These are phyloP conservation scores for Melitaea athalia DNA, from an alignment of 2,888 invertebrate genomes.

Conservation along the genomic window DNA sequence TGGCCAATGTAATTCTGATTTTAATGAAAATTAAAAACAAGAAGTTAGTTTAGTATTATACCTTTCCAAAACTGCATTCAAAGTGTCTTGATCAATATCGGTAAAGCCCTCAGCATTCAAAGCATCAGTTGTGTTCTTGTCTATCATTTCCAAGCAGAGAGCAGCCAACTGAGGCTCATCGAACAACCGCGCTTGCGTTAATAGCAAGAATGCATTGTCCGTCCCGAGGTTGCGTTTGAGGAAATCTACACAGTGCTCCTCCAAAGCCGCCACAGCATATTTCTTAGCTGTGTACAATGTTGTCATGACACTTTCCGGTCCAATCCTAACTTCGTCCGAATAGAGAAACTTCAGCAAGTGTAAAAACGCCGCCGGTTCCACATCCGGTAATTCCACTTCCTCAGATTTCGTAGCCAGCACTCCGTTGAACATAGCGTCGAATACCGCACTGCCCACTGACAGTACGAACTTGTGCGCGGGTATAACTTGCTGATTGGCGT, in stretches of 20 bases:
- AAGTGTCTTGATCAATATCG: constrained; percentile 90
- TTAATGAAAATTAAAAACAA: too few species aligned
- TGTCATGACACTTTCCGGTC: constrained; percentile 93
- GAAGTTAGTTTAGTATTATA: constrained; percentile 37
- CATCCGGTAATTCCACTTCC: constrained; percentile 91
- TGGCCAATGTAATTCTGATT: too few species aligned
- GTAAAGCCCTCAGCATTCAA: constrained; percentile 90
- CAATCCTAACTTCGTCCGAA: constrained; percentile 91
- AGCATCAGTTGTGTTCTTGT: constrained; percentile 91
- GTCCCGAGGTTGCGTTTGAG: constrained; percentile 87
- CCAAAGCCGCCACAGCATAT: constrained; percentile 91
- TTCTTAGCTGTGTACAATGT: constrained; percentile 93
- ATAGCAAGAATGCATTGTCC: constrained; percentile 91
- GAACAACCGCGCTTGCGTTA: constrained; percentile 90
- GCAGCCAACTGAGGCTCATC: constrained; percentile 92
- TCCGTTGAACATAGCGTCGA: constrained; percentile 93
- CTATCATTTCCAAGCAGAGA: constrained; percentile 90
- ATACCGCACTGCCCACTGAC: constrained; percentile 91
- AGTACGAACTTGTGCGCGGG: constrained; percentile 91
- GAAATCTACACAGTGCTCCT: constrained; percentile 92
- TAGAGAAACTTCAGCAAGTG: constrained; percentile 88
- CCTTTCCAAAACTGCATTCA: constrained; percentile 88
- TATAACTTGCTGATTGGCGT: constrained; percentile 85
- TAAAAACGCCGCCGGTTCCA: constrained; percentile 91
- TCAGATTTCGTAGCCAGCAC: constrained; percentile 85